phyloP scores from a whole-genome alignment of 2,797 vertebrate genomes.

The Lagodon rhomboides region DNA sequence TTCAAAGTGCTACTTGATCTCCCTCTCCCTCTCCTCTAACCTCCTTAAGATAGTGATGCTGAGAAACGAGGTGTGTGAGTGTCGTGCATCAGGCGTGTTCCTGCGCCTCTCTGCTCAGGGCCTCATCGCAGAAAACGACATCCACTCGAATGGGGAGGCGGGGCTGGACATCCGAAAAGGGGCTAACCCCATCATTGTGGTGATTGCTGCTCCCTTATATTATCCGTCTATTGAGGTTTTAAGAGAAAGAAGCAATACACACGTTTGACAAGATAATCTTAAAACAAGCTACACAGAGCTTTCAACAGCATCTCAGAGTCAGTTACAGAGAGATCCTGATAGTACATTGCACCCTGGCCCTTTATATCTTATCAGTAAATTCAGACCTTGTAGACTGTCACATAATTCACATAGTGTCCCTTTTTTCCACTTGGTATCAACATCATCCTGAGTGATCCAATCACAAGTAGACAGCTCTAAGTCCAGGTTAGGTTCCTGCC shows the following conservation, averaged over 20 bases:
- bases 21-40: constrained; percentile 32
- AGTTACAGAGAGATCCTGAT: background rate
- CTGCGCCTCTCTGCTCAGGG: constrained; percentile 90
- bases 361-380: background rate
- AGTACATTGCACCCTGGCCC: background rate
- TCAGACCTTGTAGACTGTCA: background rate
- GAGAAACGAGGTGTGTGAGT: constrained; percentile 90
- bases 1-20: constrained; percentile 37
- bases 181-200: constrained; percentile 91
- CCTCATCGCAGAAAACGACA: constrained; percentile 91
- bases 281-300: background rate
- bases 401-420: background rate
- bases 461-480: too few relatives aligned
- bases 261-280: background rate
- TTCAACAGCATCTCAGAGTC: background rate
- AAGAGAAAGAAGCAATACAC: background rate
- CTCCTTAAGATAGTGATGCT: constrained; percentile 89
- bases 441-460: too few relatives aligned
- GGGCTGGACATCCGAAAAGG: constrained; percentile 92
- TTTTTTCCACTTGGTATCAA: too few relatives aligned
- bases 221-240: background rate
- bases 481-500: too few relatives aligned
- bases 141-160: constrained; percentile 91
- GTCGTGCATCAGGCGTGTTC: constrained; percentile 91
- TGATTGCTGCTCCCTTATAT: constrained; percentile 64